Evolutionary conservation across 2,888 invertebrate species (phyloP).

Genomic region (Lapara coniferarum): DNA sequence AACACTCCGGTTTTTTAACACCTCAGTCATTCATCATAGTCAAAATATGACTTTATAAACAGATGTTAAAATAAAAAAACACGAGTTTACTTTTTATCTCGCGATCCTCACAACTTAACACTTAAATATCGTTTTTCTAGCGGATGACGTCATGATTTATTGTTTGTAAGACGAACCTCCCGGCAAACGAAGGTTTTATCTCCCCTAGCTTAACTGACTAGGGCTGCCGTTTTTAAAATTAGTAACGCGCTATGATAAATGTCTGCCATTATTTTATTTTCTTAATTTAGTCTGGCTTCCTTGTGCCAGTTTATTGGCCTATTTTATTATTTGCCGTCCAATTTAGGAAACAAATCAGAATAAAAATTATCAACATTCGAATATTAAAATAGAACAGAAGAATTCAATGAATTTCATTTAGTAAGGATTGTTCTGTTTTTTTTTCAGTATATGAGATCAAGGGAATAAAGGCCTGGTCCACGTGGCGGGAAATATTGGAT

Average conservation of each 20-base stretch:
- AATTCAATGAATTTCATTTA: too few relatives aligned
- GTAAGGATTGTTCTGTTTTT: too few relatives aligned
- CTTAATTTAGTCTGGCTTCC: neutral
- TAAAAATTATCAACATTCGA: too few relatives aligned
- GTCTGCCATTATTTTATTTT: neutral
- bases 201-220: conserved; percentile 54
- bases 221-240: conserved; percentile 30
- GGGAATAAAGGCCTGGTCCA: too few relatives aligned
- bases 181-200: conserved; percentile 70
- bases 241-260: conserved; percentile 3
- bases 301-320: neutral
- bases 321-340: neutral
- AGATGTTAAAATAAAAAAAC: conserved; percentile 28
- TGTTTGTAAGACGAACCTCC: conserved; percentile 71
- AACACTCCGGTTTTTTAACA: neutral
- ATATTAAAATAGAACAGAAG: too few relatives aligned
- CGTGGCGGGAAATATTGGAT: too few relatives aligned
- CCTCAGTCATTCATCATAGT: conserved; percentile 9
- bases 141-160: conserved; percentile 76
- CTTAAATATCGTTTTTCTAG: conserved; percentile 69
- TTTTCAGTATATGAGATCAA: too few relatives aligned
- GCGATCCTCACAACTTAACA: conserved; percentile 63
- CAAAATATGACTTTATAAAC: conserved; percentile 26
- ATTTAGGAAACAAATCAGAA: neutral
- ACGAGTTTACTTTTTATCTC: conserved; percentile 46